Conservation (phyloP, 1,140 invertebrate genomes). For the Calycopis cecrops region DNA sequence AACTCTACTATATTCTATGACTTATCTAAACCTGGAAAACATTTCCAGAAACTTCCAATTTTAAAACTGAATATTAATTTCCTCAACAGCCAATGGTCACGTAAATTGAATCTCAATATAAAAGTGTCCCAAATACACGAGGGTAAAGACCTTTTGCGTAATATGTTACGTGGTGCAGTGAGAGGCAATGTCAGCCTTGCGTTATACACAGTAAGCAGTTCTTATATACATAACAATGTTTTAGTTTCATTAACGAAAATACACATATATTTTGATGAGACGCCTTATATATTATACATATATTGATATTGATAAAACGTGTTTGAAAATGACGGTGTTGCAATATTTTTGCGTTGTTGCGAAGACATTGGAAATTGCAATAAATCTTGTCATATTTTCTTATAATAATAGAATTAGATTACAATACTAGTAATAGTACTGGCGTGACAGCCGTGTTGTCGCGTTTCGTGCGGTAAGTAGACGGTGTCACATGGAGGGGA, state of each 20-base stretch:
- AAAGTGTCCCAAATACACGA: constrained; percentile 67
- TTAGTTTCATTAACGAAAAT: constrained; percentile 1
- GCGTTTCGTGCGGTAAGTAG: no score
- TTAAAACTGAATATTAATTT: background rate
- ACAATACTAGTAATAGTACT: no score
- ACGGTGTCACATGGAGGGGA: no score
- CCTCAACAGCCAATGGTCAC: background rate
- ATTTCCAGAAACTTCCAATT: background rate
- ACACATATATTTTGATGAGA: background rate
- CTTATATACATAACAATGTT: constrained; percentile 29
- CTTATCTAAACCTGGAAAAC: no score
- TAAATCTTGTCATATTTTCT: no score
- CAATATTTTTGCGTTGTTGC: no score
- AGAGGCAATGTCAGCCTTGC: constrained; percentile 70
- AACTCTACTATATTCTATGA: no score
- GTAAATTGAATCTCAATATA: constrained; percentile 26
- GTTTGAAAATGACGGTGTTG: no score
- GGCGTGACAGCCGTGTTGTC: no score
- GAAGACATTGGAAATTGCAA: no score
- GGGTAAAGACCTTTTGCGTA: constrained; percentile 72
- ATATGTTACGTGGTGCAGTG: constrained; percentile 62
- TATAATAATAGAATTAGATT: no score
- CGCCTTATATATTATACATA: no score
- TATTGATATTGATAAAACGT: background rate
- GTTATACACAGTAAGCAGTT: constrained; percentile 53